Evolutionary conservation across 2,888 invertebrate genomes (phyloP), one percentile per base, ranked within the genome.

Genomic region (Drosophila limbata): DNA sequence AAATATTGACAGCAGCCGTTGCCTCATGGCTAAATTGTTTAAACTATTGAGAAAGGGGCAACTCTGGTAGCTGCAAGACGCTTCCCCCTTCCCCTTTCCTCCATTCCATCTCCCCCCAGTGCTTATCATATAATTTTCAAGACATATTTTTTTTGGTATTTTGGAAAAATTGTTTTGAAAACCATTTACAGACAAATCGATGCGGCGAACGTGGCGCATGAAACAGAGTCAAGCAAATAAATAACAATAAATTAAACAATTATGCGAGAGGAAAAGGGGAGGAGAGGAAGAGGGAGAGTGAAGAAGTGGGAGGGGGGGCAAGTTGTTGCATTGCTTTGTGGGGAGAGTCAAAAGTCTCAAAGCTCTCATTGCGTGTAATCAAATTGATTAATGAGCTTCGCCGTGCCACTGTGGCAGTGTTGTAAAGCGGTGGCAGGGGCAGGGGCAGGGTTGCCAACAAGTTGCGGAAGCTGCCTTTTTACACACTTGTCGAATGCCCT

Each of bases 171-270:
- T 79, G 52, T 84, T 87, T 83, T 70, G 81, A 81, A 85, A 86
- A 52, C 59, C 65, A 84, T 83, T 73, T 55, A 70, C 63, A 75
- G 75, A 88, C 88, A 88, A 84, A 84, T 85, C 85, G 78, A 39
- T 13, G 56, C 17, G 25, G 39, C 17, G 33, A 17, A 47, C 28
- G 28, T 28, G 28, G 28, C 28, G 28, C 45, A 55, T 37, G 61
- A 81, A 78, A 79, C 79, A 47, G 65, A 77, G 73, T 68, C 82
- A 77, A 83, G 74, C 70, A 82, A 78, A 88, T 83, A 84, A 84
- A 85, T 83, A 84, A 88, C 76, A 86, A 88, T 88, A 84, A 88
- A 84, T 84, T 86, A 81, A 84, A 88, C 84, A 84, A 84, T 84
- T 84, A 84, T 88, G 83, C 68, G 56, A 35, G 45, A 5, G 35